Conservation (phyloP, 2,113 vertebrate species). For the Petroica traversi region DNA sequence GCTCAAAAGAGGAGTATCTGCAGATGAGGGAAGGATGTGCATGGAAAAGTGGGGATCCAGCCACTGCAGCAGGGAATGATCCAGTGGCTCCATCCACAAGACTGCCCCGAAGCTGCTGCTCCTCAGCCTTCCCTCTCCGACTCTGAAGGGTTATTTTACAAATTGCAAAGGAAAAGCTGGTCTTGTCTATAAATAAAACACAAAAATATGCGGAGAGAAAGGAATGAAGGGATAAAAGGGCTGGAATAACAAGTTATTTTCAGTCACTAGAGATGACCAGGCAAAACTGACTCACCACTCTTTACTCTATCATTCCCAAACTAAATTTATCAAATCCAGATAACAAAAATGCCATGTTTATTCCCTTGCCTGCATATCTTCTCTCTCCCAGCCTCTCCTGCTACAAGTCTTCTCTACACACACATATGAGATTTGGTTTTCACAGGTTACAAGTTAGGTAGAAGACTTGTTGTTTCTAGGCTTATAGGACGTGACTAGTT, state of each 20-base stretch:
- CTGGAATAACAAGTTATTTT: constrained; percentile 65
- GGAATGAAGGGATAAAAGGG: constrained; percentile 25
- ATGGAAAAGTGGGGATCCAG: not conserved
- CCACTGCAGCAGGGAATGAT: rapidly evolving
- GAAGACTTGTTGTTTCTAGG: not conserved
- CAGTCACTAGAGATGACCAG: constrained; percentile 34
- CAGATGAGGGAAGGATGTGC: not conserved
- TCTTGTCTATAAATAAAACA: constrained; percentile 30
- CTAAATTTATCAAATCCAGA: constrained; percentile 9
- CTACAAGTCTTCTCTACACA: not conserved
- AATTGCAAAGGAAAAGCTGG: constrained; percentile 8
- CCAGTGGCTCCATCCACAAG: not conserved
- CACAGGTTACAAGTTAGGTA: not conserved
- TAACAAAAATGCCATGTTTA: constrained; percentile 5
- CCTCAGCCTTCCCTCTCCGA: not conserved
- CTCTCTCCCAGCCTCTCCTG: not conserved
- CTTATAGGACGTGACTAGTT: not conserved
- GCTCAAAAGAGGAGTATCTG: not conserved
- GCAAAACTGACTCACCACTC: constrained; percentile 49
- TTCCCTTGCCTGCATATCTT: not conserved
- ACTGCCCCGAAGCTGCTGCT: not conserved
- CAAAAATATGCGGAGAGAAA: constrained; percentile 20
- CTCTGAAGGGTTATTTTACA: not conserved
- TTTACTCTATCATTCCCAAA: constrained; percentile 26
- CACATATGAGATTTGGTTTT: not conserved